phyloP scores from a whole-genome alignment of 1,140 invertebrate genomes.

The Phthorimaea operculella region DNA sequence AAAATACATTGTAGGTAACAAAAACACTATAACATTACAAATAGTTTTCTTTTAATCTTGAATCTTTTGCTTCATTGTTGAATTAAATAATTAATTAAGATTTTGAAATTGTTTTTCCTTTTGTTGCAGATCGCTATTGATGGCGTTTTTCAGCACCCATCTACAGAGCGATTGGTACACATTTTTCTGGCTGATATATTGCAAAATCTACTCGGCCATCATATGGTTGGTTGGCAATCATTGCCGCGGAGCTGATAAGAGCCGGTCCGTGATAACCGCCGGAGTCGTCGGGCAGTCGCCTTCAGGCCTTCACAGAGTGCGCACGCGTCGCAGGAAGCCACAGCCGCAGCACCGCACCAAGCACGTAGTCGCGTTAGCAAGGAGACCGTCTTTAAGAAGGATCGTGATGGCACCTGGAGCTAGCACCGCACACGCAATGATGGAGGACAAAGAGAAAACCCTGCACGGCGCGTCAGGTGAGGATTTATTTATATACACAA shows the following conservation, averaged over 20 bases:
- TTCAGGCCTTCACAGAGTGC: conserved; percentile 55
- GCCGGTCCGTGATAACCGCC: conserved; percentile 52
- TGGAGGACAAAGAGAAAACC: conserved; percentile 62
- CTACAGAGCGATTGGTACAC: conserved; percentile 50
- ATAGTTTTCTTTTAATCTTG: too few relatives aligned
- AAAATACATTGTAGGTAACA: too few relatives aligned
- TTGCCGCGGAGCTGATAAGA: conserved; percentile 58
- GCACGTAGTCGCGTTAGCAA: conserved; percentile 51
- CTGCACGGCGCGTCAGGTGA: conserved; percentile 48
- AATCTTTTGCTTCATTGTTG: too few relatives aligned
- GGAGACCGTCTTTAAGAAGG: conserved; percentile 53
- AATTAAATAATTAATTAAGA: too few relatives aligned
- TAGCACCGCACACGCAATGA: conserved; percentile 59
- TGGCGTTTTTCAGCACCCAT: conserved; percentile 55
- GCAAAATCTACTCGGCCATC: conserved; percentile 58
- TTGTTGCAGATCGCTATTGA: conserved; percentile 59
- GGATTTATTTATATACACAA: conserved; percentile 11
- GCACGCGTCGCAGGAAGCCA: conserved; percentile 50
- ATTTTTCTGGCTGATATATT: conserved; percentile 57
- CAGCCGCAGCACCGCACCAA: conserved; percentile 38
- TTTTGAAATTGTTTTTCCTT: too few relatives aligned
- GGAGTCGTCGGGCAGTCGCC: conserved; percentile 46
- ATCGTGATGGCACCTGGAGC: conserved; percentile 63
- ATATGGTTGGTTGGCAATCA: conserved; percentile 60
- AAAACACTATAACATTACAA: too few relatives aligned